Evolutionary conservation across 2,113 vertebrate species (phyloP), one percentile per base, ranked within the genome.

Genomic region (Antidorcas marsupialis): DNA sequence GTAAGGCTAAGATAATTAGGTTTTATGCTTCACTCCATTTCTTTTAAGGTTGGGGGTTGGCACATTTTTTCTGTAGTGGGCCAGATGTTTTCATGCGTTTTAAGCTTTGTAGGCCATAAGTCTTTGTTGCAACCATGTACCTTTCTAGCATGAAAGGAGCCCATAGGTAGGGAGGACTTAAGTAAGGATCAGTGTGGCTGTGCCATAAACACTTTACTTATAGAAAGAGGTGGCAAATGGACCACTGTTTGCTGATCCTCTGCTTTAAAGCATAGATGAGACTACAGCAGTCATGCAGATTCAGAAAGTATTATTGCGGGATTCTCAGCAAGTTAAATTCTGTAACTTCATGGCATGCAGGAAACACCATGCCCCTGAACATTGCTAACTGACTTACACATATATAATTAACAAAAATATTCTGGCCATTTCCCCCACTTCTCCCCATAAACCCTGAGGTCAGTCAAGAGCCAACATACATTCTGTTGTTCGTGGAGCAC

Each of bases 401-500:
- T 52, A 88, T 78, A 74, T 93, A 82, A 16, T 92, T 55, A 91
- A 87, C 23, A 95, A 84, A 93, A 97, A 76, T 81, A 30, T 57
- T 84, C 87, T 57, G 95, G 78, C 81, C 28, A 47, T 94, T 84
- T 91, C 53, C 90, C 52, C 30, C 87, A 14, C 19, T 15, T n/a
- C 9, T 78, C 25, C 5, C 39, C 55, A n/a, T 79, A 53, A 85
- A 71, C n/a, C 71, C 88, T 47, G 57, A 93, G 67, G 87, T 93
- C 87, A 87, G 36, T 93, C 33, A 86, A 87, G 89, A 97, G 92
- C 94, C 95, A 87, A 14, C 91, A 60, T 67, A 43, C 79, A 52
- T 96, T 91, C 76, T 92, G 9, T 87, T 91, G 84, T 97, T 97
- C 23, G 84, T 91, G 79, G 97, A 97, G 94, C 92, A 97, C 95